These are phyloP conservation scores for Peromyscus polionotus DNA, from an alignment of 2,113 vertebrate genomes.

Conservation along the genomic window DNA sequence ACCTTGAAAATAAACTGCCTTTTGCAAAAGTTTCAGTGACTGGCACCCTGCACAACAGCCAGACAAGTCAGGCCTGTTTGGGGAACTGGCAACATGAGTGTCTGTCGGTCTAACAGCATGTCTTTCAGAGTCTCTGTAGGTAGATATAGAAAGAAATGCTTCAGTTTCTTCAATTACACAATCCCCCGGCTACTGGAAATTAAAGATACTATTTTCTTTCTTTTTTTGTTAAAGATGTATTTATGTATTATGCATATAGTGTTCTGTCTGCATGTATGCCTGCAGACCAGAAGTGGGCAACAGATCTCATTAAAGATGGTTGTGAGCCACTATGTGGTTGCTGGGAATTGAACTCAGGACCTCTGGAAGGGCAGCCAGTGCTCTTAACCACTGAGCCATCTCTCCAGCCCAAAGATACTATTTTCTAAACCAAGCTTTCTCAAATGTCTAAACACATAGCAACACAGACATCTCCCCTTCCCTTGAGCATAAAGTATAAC, in stretches of 20 bases:
- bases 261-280: too few species aligned
- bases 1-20: not conserved
- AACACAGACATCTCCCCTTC: not conserved
- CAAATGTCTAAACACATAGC: conserved; percentile 20
- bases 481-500: conserved; percentile 7
- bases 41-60: not conserved
- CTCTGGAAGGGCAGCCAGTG: too few species aligned
- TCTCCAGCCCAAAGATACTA: not conserved
- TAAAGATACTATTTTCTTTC: not conserved
- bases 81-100: not conserved
- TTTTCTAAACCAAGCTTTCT: conserved; percentile 29
- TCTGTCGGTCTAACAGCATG: not conserved
- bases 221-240: too few species aligned
- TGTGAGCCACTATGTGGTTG: too few species aligned
- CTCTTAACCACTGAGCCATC: too few species aligned
- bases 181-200: not conserved
- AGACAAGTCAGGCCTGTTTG: not conserved
- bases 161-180: not conserved
- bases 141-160: not conserved
- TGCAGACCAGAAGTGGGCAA: too few species aligned
- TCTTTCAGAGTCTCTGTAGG: not conserved
- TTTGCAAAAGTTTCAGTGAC: not conserved
- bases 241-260: too few species aligned
- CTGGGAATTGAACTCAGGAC: too few species aligned
- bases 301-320: too few species aligned